Base-by-base conservation (phyloP, 1,140 invertebrate genomes). In the Radopholus similis region DNA sequence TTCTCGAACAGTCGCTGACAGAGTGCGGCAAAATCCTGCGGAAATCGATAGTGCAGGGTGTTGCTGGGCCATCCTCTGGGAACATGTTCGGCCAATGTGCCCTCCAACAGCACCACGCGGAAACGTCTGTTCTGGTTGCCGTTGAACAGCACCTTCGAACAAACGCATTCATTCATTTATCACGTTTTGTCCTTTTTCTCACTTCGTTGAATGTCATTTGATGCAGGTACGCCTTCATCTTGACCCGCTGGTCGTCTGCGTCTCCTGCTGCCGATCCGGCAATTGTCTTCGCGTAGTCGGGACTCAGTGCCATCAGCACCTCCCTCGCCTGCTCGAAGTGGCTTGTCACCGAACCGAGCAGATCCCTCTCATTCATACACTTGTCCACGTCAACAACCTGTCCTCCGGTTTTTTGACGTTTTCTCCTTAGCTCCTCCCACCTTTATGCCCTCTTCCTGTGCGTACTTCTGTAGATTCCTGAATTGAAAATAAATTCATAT, bases 161-260 rank as follows among this genome's bases (percentile, higher is more conserved):
- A 30, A 11, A 42, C 18, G 1, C 18, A 18, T 42, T 42, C 18
- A 18, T 1, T 42, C 8, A 42, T 44, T 3, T 9, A 15, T 44
- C 30, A 44, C 26, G 35, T 44, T 13, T 58, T 47, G 40, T 26
- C n/a, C n/a, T 13, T 13, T 21, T 30, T 26, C 26, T 23, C 18
- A 62, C 59, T 15, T 62, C 59, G 28, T 62, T 42, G 21, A 49
- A 62, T 32, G 59, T 69, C 47, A 71, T 32, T 13, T 69, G 65
- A 21, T 69, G 47, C 8, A 69, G 28, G 18, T n/a, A 58, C 23
- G 54, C 44, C 38, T 69, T 69, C 38, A 69, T 30, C n/a, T 54
- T 34, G 54, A 71, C 30, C 51, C 21, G 38, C 37, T 54, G 66
- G 56, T 71, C 37, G 5, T n/a, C n/a, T n/a, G n/a, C n/a, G 38